Percentiles rank a stretch among this genome's conserved stretches.
phyloP scores from a whole-genome alignment of 2,113 vertebrate genomes.

The Rhineura floridana region DNA sequence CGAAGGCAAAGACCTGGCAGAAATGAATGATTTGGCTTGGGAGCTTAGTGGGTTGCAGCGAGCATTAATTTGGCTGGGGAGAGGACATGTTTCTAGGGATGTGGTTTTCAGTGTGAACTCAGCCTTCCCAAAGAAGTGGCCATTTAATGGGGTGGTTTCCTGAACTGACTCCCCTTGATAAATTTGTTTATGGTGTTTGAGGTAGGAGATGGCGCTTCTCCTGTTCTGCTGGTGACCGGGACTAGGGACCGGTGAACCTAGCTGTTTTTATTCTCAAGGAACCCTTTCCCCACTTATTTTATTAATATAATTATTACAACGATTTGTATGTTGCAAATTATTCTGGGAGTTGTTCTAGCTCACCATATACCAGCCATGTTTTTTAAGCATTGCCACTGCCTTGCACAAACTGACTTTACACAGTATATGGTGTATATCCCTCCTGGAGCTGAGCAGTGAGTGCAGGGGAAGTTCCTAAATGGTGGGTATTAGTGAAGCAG shows the following conservation, averaged over 20 bases:
- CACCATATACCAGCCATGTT: background rate
- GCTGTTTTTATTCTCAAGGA: background rate
- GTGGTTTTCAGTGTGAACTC: background rate
- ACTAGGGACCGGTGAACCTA: background rate
- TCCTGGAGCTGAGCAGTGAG: background rate
- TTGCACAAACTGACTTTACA: background rate
- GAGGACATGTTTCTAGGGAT: background rate
- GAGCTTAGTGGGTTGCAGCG: background rate
- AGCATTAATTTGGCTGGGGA: background rate
- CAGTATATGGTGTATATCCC: no score
- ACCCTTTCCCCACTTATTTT: background rate
- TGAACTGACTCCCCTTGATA: no score
- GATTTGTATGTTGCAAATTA: background rate
- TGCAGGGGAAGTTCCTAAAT: background rate
- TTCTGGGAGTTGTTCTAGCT: background rate
- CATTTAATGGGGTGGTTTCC: background rate
- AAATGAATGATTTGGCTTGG: background rate
- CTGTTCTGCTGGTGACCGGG: background rate
- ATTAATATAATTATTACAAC: no score
- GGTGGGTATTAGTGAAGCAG: background rate
- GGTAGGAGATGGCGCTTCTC: background rate
- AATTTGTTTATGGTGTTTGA: no score
- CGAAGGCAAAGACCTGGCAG: no score
- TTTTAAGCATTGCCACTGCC: no score
- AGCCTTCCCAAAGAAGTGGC: background rate